phyloP scores from a whole-genome alignment of 2,797 vertebrate genomes.

The Pelochelys cantorii region DNA sequence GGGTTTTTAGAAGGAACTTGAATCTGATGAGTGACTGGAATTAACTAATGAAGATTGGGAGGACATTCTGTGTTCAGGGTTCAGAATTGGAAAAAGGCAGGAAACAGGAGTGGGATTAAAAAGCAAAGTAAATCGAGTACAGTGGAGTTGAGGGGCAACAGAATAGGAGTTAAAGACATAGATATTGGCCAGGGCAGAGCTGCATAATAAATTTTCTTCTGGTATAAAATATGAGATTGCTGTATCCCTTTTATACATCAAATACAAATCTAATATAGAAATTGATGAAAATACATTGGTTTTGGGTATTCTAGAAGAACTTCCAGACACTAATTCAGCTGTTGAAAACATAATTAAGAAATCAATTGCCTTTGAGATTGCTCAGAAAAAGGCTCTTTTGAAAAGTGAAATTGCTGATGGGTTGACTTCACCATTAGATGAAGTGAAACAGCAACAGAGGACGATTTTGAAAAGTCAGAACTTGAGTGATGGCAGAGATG shows the following conservation, averaged over 20 bases:
- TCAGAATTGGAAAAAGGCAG: not conserved
- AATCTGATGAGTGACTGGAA: not conserved
- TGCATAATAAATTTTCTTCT: not conserved
- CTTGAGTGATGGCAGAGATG: conserved; percentile 26
- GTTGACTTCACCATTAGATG: conserved; percentile 84
- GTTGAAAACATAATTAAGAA: conserved; percentile 71
- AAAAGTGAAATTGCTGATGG: conserved; percentile 76
- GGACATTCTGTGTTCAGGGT: not conserved
- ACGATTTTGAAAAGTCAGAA: conserved; percentile 84
- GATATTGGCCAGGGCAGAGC: not conserved
- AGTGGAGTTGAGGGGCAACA: not conserved
- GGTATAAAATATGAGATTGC: not conserved
- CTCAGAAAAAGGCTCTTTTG: not conserved
- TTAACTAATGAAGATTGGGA: not conserved
- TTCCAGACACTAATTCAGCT: conserved; percentile 54
- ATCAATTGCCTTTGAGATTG: conserved; percentile 18
- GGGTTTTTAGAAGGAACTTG: not conserved
- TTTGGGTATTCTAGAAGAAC: conserved; percentile 68
- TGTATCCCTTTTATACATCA: not conserved
- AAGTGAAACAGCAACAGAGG: conserved; percentile 80
- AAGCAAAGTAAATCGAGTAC: not conserved
- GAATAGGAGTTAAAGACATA: not conserved
- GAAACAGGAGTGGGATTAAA: not conserved
- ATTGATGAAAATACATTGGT: conserved; percentile 18
- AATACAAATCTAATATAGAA: not conserved